Evolutionary conservation across 2,113 vertebrate species (phyloP).

Genomic region (Sapajus apella): DNA sequence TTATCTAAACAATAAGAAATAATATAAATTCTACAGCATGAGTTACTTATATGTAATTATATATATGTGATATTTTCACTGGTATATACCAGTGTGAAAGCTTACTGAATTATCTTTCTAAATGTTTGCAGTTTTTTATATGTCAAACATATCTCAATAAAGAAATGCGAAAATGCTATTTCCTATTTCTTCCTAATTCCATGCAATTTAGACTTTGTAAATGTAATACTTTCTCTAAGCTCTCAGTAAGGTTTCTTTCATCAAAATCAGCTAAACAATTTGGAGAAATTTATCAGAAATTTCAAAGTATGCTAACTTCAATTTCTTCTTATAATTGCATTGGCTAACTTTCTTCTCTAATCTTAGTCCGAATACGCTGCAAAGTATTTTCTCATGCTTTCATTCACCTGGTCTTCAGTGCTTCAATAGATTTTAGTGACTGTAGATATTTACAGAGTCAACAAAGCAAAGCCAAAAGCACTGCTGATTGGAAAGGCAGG

Average conservation of each 20-base stretch:
- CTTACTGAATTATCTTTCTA: not conserved
- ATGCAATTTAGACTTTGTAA: not conserved
- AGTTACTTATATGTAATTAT: not conserved
- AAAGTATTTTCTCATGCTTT: not conserved
- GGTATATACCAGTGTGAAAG: not conserved
- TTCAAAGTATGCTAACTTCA: not conserved
- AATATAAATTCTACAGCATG: not conserved
- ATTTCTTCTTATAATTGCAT: not conserved
- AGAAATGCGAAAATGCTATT: not conserved
- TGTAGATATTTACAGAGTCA: not conserved
- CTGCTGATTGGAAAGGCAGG: not conserved
- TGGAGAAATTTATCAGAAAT: not conserved
- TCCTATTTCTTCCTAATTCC: not conserved
- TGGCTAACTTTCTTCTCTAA: slow-evolving; percentile 2
- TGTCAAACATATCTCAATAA: not conserved
- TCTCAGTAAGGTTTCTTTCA: not conserved
- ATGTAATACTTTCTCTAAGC: not conserved
- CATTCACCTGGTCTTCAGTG: not conserved
- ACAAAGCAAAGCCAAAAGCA: not conserved
- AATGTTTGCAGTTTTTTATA: not conserved
- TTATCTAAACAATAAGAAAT: not conserved
- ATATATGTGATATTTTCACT: not conserved
- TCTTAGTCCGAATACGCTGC: not conserved
- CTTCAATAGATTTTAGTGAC: not conserved
- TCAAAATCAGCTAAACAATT: not conserved